Evolutionary conservation across 2,797 vertebrate species (phyloP).

Genomic region (Semaprochilodus insignis): DNA sequence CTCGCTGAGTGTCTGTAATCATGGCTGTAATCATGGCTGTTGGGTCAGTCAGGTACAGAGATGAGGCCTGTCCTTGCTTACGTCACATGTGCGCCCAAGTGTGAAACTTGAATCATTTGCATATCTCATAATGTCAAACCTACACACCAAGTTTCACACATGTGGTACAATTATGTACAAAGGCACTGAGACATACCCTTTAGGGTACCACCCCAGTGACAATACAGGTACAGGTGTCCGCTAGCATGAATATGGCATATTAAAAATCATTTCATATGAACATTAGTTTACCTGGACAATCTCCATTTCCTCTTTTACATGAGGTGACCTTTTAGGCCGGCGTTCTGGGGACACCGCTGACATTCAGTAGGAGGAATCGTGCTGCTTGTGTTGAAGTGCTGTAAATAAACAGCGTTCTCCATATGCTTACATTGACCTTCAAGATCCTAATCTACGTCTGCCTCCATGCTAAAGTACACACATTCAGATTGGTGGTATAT

Average conservation of each 20-base stretch:
- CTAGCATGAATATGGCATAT: not conserved
- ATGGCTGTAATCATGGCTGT: too few relatives aligned
- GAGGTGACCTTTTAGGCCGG: conserved; percentile 25
- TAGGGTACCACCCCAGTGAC: too few relatives aligned
- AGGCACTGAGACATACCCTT: too few relatives aligned
- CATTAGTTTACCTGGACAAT: not conserved
- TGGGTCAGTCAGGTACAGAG: too few relatives aligned
- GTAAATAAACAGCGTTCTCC: conserved; percentile 40
- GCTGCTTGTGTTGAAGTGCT: conserved; percentile 4
- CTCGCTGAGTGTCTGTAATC: too few relatives aligned
- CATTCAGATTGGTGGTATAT: not conserved
- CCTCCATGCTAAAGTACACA: not conserved
- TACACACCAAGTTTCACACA: too few relatives aligned
- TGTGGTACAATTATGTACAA: too few relatives aligned
- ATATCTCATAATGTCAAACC: too few relatives aligned
- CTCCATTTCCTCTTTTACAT: conserved; percentile 1
- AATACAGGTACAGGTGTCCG: not conserved
- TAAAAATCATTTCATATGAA: not conserved
- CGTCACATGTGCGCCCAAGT: too few relatives aligned
- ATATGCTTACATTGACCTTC: conserved; percentile 32
- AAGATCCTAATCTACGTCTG: not conserved
- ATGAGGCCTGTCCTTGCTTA: too few relatives aligned
- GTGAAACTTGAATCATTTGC: too few relatives aligned
- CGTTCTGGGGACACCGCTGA: conserved; percentile 11
- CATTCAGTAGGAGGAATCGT: conserved; percentile 37